Evolutionary conservation across 2,888 invertebrate species (phyloP), one percentile per base, ranked within the genome.

Genomic region (Spodoptera picta): DNA sequence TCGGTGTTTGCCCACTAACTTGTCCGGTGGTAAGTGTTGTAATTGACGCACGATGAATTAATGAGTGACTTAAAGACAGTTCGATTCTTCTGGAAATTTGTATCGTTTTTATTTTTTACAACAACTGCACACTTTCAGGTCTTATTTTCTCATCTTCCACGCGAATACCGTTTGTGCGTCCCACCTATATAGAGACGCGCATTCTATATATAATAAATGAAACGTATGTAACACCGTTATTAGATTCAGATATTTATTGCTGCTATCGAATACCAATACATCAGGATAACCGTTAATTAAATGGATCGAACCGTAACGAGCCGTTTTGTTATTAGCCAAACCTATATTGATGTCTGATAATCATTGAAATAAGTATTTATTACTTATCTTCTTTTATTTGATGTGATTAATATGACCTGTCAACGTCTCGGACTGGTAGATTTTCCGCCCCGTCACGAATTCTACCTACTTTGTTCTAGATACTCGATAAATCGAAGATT

Each of bases 251-350:
- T 77, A 77, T 79, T 79, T 77, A 79, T 79, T 62, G 65, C 56
- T 41, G 47, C 69, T 61, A 79, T 79, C 75, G 63, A 60, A 67
- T 66, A 50, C 66, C 56, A 65, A 77, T 72, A 75, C 69, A 72
- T 75, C 69, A 77, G 65, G 63, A 68, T 67, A 72, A 61, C 52
- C 71, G 66, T 65, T 80, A 76, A 80, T 80, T 68, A 70, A 79
- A 80, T 69, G 67, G 65, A 70, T 53, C 49, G 52, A 56, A 12
- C 43, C 60, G 62, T 69, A 71, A 65, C 55, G 59, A 65, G 53
- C 53, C 60, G 58, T 65, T 67, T 62, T 71, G 63, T 78, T 78
- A 76, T 74, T 74, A 65, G 61, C 55, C 44, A 50, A 45, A 14
- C 49, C 41, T 66, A 77, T 65, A 79, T 78, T 72, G 76, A 79